Conservation (phyloP, 2,888 invertebrate species). For the Stratiomys singularior region DNA sequence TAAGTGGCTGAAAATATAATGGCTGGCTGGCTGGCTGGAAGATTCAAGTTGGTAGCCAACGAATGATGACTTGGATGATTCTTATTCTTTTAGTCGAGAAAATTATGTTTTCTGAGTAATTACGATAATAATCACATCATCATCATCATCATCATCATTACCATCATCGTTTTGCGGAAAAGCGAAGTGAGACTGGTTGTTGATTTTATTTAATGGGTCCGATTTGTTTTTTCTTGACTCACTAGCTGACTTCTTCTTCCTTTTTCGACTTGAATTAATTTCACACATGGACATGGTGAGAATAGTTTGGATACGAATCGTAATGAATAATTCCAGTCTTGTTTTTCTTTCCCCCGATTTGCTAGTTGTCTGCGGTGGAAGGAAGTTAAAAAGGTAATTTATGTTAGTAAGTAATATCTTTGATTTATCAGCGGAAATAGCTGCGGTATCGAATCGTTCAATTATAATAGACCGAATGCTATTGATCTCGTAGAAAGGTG, state of each 20-base stretch:
- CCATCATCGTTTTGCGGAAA: slow-evolving; percentile 38
- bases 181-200: slow-evolving; percentile 39
- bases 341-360: background rate
- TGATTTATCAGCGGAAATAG: slow-evolving; percentile 32
- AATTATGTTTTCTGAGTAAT: slow-evolving; percentile 41
- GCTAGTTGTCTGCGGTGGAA: background rate
- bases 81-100: slow-evolving; percentile 22
- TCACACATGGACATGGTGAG: slow-evolving; percentile 35
- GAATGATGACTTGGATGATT: slow-evolving; percentile 23
- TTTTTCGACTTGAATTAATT: slow-evolving; percentile 35
- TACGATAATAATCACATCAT: slow-evolving; percentile 43
- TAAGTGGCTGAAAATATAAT: slow-evolving; percentile 39
- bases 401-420: slow-evolving; percentile 30
- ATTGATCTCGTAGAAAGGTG: too few relatives aligned
- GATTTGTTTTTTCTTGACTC: slow-evolving; percentile 8
- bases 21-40: background rate
- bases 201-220: slow-evolving; percentile 36
- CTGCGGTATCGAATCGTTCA: background rate
- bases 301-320: slow-evolving; percentile 37
- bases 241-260: background rate
- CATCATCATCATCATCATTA: slow-evolving; percentile 33
- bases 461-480: too few relatives aligned
- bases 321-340: slow-evolving; percentile 26
- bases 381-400: slow-evolving; percentile 26
- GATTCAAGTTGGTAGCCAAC: slow-evolving; percentile 8